Conservation (phyloP, 2,113 vertebrate species). For the Tursiops truncatus region DNA sequence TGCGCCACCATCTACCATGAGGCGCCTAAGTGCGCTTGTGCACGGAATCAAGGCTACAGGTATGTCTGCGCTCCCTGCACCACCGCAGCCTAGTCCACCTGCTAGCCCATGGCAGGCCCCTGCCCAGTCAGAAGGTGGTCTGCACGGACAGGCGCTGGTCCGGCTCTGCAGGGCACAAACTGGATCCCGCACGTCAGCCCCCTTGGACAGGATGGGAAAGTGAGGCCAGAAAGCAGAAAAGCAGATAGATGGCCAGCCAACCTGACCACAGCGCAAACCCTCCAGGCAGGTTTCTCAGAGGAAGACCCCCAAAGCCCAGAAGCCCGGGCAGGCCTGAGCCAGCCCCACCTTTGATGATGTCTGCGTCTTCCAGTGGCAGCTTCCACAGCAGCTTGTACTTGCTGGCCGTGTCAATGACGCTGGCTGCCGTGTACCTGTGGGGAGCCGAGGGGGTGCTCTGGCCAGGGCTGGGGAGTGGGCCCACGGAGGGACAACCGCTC, state of each 20-base stretch:
- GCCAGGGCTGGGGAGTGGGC: neutral
- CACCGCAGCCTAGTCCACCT: neutral
- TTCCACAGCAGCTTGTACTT: conserved; percentile 99
- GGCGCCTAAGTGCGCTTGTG: neutral
- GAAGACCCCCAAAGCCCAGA: neutral
- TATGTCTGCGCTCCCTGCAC: neutral
- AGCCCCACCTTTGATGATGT: conserved; percentile 94
- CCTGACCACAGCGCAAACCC: neutral
- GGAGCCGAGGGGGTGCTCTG: conserved; percentile 34
- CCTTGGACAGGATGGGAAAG: neutral
- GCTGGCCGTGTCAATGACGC: conserved; percentile 96
- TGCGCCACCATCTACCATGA: accelerated
- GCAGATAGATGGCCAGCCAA: neutral
- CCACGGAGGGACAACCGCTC: neutral
- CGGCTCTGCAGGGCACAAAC: neutral
- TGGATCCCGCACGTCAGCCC: neutral
- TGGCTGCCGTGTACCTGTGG: conserved; percentile 94
- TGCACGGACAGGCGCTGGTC: neutral
- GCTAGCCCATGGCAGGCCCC: neutral
- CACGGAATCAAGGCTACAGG: neutral
- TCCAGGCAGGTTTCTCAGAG: neutral
- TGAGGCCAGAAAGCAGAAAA: neutral
- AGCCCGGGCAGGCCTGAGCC: neutral
- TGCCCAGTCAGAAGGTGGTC: neutral
- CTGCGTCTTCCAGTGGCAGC: conserved; percentile 93